Evolutionary conservation across 1,140 invertebrate genomes (phyloP).

Genomic region (Drosophila tani): DNA sequence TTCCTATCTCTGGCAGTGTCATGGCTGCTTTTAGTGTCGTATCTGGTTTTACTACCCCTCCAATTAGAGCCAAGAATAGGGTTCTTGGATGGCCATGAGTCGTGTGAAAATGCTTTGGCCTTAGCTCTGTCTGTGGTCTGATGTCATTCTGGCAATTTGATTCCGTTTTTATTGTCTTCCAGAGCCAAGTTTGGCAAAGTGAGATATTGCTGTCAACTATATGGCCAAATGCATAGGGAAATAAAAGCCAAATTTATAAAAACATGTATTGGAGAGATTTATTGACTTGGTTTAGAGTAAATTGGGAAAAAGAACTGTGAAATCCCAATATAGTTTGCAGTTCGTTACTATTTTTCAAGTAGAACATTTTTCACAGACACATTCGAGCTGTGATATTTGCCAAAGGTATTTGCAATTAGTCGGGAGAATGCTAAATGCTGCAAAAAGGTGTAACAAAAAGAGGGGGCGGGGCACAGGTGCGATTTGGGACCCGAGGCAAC

Average conservation of each 20-base stretch:
- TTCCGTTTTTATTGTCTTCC: slow-evolving; percentile 60
- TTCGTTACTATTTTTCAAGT: not conserved
- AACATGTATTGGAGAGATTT: too few relatives aligned
- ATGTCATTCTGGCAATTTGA: slow-evolving; percentile 60
- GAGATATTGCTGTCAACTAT: slow-evolving; percentile 11
- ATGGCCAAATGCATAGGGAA: not conserved
- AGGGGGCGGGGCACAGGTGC: slow-evolving; percentile 7
- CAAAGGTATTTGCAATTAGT: slow-evolving; percentile 50
- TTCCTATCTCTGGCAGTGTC: slow-evolving; percentile 12
- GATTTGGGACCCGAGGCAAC: slow-evolving; percentile 23
- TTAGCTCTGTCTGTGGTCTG: slow-evolving; percentile 30
- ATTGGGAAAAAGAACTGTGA: not conserved
- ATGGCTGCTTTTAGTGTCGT: slow-evolving; percentile 31
- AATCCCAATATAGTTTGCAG: too few relatives aligned
- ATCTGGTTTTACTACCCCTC: slow-evolving; percentile 26
- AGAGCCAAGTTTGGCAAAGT: slow-evolving; percentile 18
- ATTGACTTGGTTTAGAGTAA: not conserved
- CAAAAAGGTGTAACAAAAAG: slow-evolving; percentile 21
- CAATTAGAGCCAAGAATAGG: slow-evolving; percentile 39
- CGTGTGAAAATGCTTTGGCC: slow-evolving; percentile 49
- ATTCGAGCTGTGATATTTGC: slow-evolving; percentile 30
- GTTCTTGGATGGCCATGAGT: slow-evolving; percentile 37
- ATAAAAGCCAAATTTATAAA: too few relatives aligned
- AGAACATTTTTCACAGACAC: not conserved
- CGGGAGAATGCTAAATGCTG: slow-evolving; percentile 28